Conservation (phyloP, 53 echinoderm and acorn worm genomes). For the Pentamera pediparva region DNA sequence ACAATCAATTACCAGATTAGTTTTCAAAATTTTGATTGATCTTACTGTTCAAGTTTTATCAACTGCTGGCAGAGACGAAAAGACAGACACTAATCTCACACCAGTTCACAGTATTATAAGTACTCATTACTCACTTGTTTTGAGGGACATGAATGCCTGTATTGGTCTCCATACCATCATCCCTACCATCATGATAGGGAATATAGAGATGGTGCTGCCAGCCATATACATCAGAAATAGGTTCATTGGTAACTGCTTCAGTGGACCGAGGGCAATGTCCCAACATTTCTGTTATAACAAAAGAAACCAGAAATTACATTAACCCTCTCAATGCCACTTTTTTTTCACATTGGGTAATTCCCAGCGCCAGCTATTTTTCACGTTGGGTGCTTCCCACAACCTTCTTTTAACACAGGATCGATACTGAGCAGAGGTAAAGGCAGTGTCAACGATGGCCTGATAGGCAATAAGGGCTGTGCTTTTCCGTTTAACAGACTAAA, state of each 20-base stretch:
- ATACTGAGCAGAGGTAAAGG: not conserved
- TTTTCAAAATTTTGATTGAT: too few species aligned
- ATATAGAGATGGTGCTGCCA: slow-evolving; percentile 96
- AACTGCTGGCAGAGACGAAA: too few species aligned
- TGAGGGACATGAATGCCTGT: slow-evolving; percentile 81
- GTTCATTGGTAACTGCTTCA: slow-evolving; percentile 98
- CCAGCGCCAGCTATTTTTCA: not conserved
- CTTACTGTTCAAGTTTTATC: too few species aligned
- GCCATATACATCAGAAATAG: slow-evolving; percentile 99
- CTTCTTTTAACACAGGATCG: too few species aligned
- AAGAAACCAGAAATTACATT: not conserved
- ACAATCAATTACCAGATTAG: too few species aligned
- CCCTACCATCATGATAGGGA: slow-evolving; percentile 99
- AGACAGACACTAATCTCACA: too few species aligned
- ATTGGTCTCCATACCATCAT: slow-evolving; percentile 99
- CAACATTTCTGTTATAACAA: slow-evolving; percentile 77
- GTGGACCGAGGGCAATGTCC: slow-evolving; percentile 91
- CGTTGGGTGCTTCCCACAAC: too few species aligned
- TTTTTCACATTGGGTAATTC: not conserved
- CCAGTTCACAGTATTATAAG: too few species aligned
- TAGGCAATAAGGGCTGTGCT: too few species aligned
- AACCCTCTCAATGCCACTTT: not conserved
- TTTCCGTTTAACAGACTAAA: too few species aligned
- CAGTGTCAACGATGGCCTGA: not conserved
- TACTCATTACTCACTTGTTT: slow-evolving; percentile 90